Evolutionary conservation across 2,113 vertebrate species (phyloP), one percentile per base, ranked within the genome.

Genomic region (Crypturellus undulatus): DNA sequence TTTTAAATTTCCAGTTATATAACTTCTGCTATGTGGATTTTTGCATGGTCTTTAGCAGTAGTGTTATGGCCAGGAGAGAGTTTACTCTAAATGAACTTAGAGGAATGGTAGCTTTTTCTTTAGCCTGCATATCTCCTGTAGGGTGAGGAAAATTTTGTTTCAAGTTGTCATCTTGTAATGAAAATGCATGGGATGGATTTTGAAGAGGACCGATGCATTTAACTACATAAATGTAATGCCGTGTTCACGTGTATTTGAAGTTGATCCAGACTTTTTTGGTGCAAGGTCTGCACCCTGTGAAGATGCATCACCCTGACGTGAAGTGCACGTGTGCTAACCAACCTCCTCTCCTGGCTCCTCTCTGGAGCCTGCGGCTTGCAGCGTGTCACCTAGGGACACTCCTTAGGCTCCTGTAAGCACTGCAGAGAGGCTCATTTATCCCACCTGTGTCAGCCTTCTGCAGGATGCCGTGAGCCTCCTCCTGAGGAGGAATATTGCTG

Each of bases 1-100:
- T 83, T 72, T 80, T 71, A 38, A 52, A 45, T 93, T 91, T 83
- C 22, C n/a, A 79, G 72, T 43, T 34, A 34, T 68, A 19, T 82
- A 24, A 34, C 32, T 80, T 73, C 45, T 56, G 47, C 49, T 68
- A 26, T 72, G 65, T 36, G 18, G 47, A 42, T 30, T 91, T 90
- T 90, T 47, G 42, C 26, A 10, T 16, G 42, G 12, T 42, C 62
- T 42, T 90, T n/a, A 79, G 21, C 70, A 87, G 36, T 11, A 42
- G 34, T 11, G 42, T 86, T 93, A 91, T 83, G 85, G 7, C 3
- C 52, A 30, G 76, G 60, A 47, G 30, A 70, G 90, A 64, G 64
- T 40, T 16, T 56, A 7, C 38, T 70, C 18, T 68, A 15, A 4
- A 7, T 36, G 75, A 90, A 6, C 20, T 82, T 78, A 40, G 47